Evolutionary conservation across 1,140 invertebrate genomes (phyloP).

Genomic region (Paraescarpia echinospica): DNA sequence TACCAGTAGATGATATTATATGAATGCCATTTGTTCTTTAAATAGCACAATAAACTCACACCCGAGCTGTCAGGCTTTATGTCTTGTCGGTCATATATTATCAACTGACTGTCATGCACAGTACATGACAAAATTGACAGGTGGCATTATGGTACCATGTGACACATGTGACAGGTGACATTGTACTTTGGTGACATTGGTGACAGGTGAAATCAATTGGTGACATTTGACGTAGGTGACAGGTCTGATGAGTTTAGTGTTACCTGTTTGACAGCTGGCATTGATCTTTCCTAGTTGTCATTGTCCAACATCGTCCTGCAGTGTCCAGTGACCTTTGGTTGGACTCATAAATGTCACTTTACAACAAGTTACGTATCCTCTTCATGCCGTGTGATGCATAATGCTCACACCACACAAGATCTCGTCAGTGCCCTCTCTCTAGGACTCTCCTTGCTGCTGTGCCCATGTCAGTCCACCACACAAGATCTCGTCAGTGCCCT

Average conservation of each 20-base stretch:
- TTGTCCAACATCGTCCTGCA: not conserved
- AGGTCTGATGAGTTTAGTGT: not conserved
- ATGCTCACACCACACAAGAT: too few relatives aligned
- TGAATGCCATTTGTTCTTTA: not conserved
- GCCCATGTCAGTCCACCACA: too few relatives aligned
- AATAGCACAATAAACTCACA: not conserved
- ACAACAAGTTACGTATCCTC: not conserved
- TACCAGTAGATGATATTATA: not conserved
- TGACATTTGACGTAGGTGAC: too few relatives aligned
- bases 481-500: too few relatives aligned
- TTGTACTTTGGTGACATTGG: too few relatives aligned
- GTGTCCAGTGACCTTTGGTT: not conserved
- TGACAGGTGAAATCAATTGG: too few relatives aligned
- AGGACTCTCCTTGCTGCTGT: too few relatives aligned
- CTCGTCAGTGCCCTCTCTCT: too few relatives aligned
- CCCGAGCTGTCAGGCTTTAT: not conserved
- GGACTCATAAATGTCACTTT: not conserved
- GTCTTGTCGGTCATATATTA: not conserved
- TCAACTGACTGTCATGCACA: not conserved
- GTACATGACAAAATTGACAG: not conserved
- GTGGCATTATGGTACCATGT: too few relatives aligned
- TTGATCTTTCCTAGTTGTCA: not conserved
- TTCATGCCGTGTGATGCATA: too few relatives aligned
- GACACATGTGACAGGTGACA: too few relatives aligned
- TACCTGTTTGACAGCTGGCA: not conserved